These are phyloP conservation scores for Sternotherus odoratus DNA, from an alignment of 2,797 vertebrate genomes.

Conservation along the genomic window DNA sequence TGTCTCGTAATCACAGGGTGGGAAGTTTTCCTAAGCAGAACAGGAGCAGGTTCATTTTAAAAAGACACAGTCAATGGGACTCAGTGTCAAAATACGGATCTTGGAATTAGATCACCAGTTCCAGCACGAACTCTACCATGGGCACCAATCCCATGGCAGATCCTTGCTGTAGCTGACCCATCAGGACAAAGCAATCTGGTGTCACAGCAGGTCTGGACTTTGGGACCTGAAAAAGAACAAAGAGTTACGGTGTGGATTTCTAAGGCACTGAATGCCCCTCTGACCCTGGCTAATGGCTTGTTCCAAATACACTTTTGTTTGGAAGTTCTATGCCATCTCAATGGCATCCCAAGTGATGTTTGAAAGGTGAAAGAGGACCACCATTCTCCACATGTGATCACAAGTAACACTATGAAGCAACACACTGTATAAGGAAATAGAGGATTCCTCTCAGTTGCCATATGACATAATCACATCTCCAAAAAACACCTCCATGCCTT, in stretches of 20 bases:
- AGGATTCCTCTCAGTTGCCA: constrained; percentile 9
- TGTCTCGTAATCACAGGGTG: accelerated
- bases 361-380: not conserved
- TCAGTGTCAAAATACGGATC: accelerated
- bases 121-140: not conserved
- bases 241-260: accelerated
- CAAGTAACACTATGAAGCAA: not conserved
- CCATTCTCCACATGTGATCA: not conserved
- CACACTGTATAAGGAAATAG: not conserved
- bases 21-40: not conserved
- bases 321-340: not conserved
- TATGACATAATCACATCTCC: not conserved
- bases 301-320: not conserved
- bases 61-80: accelerated
- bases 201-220: not conserved
- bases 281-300: not conserved
- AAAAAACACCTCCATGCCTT: constrained; percentile 24
- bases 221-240: not conserved
- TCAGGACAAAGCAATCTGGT: not conserved
- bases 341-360: not conserved
- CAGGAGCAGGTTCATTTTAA: not conserved
- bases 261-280: accelerated
- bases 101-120: accelerated
- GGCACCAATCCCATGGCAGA: not conserved
- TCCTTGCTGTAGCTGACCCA: not conserved